Percentiles rank a stretch among this genome's conserved stretches.
Conservation (phyloP, 1,140 invertebrate genomes). For the Paraescarpia echinospica region DNA sequence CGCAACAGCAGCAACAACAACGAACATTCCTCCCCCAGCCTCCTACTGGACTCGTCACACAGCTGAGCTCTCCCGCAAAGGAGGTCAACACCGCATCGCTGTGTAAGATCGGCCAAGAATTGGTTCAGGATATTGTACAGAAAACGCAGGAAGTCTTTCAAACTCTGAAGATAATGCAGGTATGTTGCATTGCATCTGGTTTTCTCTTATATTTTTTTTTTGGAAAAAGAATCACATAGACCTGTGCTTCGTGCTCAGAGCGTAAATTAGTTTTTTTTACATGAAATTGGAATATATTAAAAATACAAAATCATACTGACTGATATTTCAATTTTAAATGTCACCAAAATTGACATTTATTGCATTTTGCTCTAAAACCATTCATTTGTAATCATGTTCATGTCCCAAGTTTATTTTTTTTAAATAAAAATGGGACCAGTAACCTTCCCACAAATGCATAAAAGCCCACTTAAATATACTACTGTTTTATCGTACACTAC, state of each 20-base stretch:
- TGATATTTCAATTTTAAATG: too few relatives aligned
- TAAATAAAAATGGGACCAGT: not conserved
- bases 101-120: constrained; percentile 87
- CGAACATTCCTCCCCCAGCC: not conserved
- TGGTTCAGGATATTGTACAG: constrained; percentile 88
- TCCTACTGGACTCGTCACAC: constrained; percentile 2
- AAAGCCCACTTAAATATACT: not conserved
- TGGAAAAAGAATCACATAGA: not conserved
- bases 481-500: not conserved
- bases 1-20: not conserved
- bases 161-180: constrained; percentile 77
- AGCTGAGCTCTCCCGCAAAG: constrained; percentile 12
- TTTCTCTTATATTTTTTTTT: not conserved
- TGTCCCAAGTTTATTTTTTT: too few relatives aligned
- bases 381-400: too few relatives aligned
- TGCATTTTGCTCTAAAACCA: too few relatives aligned
- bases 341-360: too few relatives aligned
- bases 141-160: constrained; percentile 86
- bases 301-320: too few relatives aligned
- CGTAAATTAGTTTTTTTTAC: too few relatives aligned
- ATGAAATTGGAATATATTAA: too few relatives aligned
- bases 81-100: constrained; percentile 80
- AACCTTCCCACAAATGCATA: not conserved
- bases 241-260: not conserved
- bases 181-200: constrained; percentile 46